Evolutionary conservation across 1,140 invertebrate genomes (phyloP).

Genomic region (Neotoxoptera formosana): DNA sequence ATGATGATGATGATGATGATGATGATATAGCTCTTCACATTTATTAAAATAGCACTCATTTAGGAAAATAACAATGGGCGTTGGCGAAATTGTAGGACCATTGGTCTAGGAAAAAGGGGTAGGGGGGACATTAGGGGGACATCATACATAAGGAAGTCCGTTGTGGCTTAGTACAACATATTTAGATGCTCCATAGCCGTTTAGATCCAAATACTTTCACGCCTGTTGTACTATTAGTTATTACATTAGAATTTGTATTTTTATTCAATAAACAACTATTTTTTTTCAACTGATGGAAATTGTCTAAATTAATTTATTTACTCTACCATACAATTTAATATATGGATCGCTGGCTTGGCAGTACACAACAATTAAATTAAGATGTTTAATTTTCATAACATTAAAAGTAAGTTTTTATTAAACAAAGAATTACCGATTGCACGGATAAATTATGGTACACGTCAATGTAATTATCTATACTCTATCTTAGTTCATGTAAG

Average conservation of each 20-base stretch:
- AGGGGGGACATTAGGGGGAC: too few species aligned
- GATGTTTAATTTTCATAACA: background rate
- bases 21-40: background rate
- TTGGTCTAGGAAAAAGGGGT: background rate
- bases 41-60: background rate
- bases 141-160: background rate
- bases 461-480: too few species aligned
- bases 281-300: background rate
- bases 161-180: background rate
- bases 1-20: too few species aligned
- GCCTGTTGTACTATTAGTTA: background rate
- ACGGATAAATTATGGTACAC: too few species aligned
- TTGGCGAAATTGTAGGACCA: background rate
- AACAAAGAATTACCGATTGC: background rate
- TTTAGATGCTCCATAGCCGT: background rate
- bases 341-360: accelerated
- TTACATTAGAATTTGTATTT: background rate
- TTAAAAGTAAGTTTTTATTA: background rate
- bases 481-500: too few species aligned
- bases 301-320: background rate
- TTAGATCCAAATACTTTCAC: background rate
- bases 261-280: background rate
- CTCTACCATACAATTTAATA: background rate
- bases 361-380: background rate
- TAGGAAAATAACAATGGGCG: background rate